phyloP scores from a whole-genome alignment of 2,888 invertebrate genomes.

The Ormyrus rosae region DNA sequence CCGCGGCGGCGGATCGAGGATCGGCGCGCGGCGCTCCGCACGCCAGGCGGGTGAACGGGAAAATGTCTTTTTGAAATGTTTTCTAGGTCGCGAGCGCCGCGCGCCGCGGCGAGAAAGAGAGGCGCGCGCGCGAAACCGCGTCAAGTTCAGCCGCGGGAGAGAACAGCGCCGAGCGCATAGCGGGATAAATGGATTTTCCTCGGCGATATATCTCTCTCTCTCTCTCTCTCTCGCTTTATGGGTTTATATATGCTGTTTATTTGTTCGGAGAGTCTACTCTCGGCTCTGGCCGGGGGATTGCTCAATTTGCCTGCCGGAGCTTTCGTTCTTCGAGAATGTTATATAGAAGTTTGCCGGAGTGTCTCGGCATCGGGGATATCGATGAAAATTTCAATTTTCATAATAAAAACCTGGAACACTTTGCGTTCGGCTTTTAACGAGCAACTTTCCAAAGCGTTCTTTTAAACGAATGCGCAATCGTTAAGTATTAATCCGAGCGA shows the following conservation, averaged over 20 bases:
- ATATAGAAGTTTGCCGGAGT: not conserved
- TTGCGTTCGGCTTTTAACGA: too few relatives aligned
- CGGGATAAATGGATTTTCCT: conserved; percentile 47
- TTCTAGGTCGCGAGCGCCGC: conserved; percentile 70
- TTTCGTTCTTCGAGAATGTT: not conserved
- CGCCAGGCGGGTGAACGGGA: conserved; percentile 71
- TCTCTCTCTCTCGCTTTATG: too few relatives aligned
- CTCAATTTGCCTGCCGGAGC: not conserved
- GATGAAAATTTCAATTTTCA: too few relatives aligned
- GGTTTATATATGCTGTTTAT: too few relatives aligned
- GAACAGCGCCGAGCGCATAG: not conserved
- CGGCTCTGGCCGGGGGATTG: not conserved
- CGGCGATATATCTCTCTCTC: too few relatives aligned
- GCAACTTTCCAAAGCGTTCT: too few relatives aligned
- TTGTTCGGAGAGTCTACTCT: too few relatives aligned
- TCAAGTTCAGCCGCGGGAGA: conserved; percentile 57
- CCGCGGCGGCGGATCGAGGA: conserved; percentile 56
- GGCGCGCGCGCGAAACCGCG: conserved; percentile 41
- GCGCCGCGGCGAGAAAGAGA: not conserved
- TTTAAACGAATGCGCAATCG: too few relatives aligned
- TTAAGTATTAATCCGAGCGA: too few relatives aligned
- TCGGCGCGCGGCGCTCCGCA: conserved; percentile 36
- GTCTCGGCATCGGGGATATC: too few relatives aligned
- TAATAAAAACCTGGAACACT: too few relatives aligned
- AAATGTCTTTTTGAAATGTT: conserved; percentile 72